A percentile compares a stretch with the other conserved stretches of the same genome.
Conservation (phyloP, 2,797 vertebrate genomes). For the Eulemur mongoz region DNA sequence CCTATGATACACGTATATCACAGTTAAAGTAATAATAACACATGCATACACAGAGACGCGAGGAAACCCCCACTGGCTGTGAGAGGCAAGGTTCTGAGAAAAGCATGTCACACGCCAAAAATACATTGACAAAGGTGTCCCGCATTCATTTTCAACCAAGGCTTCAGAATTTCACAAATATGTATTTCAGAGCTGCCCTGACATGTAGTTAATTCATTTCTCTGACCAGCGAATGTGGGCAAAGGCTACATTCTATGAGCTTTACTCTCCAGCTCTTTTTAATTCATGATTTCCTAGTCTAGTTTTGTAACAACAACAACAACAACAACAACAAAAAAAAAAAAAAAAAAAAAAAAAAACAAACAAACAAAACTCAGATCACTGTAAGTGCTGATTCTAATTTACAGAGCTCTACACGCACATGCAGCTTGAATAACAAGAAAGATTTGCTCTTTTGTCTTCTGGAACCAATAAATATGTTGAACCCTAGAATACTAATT, state of each 20-base stretch:
- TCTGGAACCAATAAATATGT: neutral
- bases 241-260: neutral
- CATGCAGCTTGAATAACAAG: neutral
- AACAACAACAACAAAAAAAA: neutral
- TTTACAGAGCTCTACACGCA: neutral
- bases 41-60: neutral
- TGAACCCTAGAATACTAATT: neutral
- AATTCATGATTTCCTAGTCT: conserved; percentile 35
- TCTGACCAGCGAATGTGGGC: neutral
- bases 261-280: neutral
- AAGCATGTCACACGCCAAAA: neutral
- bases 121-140: conserved; percentile 15
- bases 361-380: accelerated
- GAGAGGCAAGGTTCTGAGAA: neutral
- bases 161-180: conserved; percentile 44
- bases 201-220: conserved; percentile 6
- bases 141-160: conserved; percentile 35
- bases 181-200: neutral
- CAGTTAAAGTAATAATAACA: conserved; percentile 1
- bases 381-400: neutral
- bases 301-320: neutral
- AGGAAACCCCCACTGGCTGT: neutral
- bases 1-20: neutral
- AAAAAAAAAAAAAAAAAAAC: no score
- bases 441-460: neutral